Conservation (phyloP, 2,888 invertebrate genomes). For the Elmis aenea region DNA sequence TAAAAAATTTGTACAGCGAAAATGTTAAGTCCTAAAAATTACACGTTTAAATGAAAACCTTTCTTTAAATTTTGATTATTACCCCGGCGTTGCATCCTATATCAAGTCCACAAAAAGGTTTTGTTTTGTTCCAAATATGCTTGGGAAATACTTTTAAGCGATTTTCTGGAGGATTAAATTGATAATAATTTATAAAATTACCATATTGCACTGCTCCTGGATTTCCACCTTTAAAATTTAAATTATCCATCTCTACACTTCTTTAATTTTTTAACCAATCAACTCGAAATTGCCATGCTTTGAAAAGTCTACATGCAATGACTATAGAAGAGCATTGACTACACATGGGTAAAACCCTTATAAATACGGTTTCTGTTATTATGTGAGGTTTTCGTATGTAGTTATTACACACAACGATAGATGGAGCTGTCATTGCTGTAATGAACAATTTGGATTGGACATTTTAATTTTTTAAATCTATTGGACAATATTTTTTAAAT, state of each 20-base stretch:
- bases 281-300: constrained; percentile 8
- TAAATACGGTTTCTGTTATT: no score
- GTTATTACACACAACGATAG: no score
- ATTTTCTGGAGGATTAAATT: constrained; percentile 68
- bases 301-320: constrained; percentile 10
- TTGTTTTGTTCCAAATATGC: constrained; percentile 44
- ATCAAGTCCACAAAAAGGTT: constrained; percentile 55
- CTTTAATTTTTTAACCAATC: constrained; percentile 1
- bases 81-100: constrained; percentile 64
- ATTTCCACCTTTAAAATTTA: constrained; percentile 53
- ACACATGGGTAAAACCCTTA: no score
- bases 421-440: no score
- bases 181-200: constrained; percentile 84
- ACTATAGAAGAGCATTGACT: no score
- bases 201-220: constrained; percentile 77
- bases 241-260: constrained; percentile 9
- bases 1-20: constrained; percentile 52
- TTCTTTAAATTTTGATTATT: not conserved
- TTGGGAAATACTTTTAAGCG: constrained; percentile 60
- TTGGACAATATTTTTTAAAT: no score
- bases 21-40: constrained; percentile 60
- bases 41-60: not conserved
- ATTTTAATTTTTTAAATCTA: no score
- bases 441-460: no score
- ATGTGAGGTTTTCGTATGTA: no score